Evolutionary conservation across 2,113 vertebrate species (phyloP).

Genomic region (Lepisosteus osseus): DNA sequence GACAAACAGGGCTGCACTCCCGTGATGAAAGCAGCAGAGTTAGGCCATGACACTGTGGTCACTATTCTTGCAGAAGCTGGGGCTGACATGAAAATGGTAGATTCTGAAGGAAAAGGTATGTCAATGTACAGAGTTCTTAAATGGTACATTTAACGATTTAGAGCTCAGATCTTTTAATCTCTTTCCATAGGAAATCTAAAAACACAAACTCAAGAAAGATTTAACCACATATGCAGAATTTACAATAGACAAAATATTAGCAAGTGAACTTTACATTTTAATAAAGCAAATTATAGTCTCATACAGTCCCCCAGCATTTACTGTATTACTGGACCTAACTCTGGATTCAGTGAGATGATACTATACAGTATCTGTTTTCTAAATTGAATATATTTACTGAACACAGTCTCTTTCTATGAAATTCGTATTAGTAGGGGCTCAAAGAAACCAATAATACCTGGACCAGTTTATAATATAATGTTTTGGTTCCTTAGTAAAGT

Average conservation of each 20-base stretch:
- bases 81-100: slow-evolving; percentile 74
- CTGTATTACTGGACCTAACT: slow-evolving; percentile 25
- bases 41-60: slow-evolving; percentile 73
- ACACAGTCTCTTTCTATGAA: too few relatives aligned
- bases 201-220: too few relatives aligned
- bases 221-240: too few relatives aligned
- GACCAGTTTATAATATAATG: too few relatives aligned
- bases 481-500: too few relatives aligned
- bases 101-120: slow-evolving; percentile 84
- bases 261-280: not conserved
- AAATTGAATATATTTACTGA: too few relatives aligned
- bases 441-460: too few relatives aligned
- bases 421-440: too few relatives aligned
- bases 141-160: not conserved
- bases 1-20: slow-evolving; percentile 77
- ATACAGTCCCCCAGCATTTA: slow-evolving; percentile 2
- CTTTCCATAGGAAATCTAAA: too few relatives aligned
- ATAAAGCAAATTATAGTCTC: slow-evolving; percentile 61
- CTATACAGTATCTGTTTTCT: too few relatives aligned
- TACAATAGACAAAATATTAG: too few relatives aligned
- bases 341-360: too few relatives aligned
- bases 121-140: slow-evolving; percentile 5
- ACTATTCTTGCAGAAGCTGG: slow-evolving; percentile 67
- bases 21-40: slow-evolving; percentile 80
- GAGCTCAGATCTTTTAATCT: not conserved